A percentile compares a stretch with the other conserved stretches of the same genome.
Conservation (phyloP, 2,888 invertebrate species). For the Hemistola chrysoprasaria region DNA sequence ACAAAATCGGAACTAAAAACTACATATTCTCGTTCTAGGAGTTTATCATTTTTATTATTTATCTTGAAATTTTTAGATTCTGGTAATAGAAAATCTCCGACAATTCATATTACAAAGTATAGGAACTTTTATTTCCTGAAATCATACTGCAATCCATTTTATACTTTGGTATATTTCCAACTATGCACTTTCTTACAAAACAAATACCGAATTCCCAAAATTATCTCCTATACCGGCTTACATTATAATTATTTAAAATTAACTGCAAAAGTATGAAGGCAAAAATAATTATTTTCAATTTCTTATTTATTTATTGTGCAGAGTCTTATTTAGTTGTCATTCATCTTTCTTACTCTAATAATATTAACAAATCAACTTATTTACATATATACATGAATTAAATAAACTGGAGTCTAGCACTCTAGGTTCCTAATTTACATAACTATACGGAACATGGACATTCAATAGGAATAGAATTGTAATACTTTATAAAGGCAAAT, state of each 20-base stretch:
- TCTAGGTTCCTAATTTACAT: constrained; percentile 63
- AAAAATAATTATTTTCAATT: no score
- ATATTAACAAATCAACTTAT: constrained; percentile 60
- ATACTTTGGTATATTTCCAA: constrained; percentile 59
- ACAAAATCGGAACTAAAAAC: no score
- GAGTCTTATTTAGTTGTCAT: constrained; percentile 51
- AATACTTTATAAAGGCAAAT: constrained; percentile 58
- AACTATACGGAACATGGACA: constrained; percentile 62
- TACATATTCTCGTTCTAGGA: no score
- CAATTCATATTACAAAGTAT: constrained; percentile 31
- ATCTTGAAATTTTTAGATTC: no score
- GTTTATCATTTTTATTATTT: no score
- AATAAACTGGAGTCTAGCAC: constrained; percentile 61
- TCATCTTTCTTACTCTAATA: constrained; percentile 55
- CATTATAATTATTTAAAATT: constrained; percentile 10
- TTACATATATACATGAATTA: constrained; percentile 72
- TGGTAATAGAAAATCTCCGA: no score
- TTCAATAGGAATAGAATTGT: constrained; percentile 58
- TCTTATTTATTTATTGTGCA: constrained; percentile 57
- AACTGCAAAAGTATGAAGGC: no score
- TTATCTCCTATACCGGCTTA: constrained; percentile 27
- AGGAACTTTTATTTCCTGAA: constrained; percentile 62
- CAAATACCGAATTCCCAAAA: constrained; percentile 21
- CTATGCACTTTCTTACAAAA: constrained; percentile 11
- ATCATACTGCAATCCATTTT: constrained; percentile 43